Evolutionary conservation across 2,888 invertebrate species (phyloP).

Genomic region (Philopedon plagiatum): DNA sequence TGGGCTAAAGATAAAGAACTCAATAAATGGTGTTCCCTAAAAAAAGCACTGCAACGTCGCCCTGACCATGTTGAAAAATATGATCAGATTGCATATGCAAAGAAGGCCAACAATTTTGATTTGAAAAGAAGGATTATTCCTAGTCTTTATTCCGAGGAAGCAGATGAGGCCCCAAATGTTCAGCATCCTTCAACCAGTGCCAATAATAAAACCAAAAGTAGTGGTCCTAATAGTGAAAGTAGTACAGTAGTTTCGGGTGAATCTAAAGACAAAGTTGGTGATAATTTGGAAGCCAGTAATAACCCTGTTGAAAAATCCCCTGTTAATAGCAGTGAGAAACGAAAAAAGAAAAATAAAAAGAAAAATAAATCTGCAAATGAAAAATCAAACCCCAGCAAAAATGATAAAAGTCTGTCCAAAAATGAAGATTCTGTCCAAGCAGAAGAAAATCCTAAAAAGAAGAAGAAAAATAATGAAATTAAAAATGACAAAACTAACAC

Average conservation of each 20-base stretch:
- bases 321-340: constrained; percentile 20
- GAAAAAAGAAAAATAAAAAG: constrained; percentile 49
- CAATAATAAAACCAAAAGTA: neutral
- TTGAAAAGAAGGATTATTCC: constrained; percentile 86
- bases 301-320: neutral
- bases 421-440: constrained; percentile 8
- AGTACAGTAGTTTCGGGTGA: neutral
- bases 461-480: constrained; percentile 35
- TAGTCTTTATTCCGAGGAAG: constrained; percentile 77
- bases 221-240: constrained; percentile 20
- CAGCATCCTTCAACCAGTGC: constrained; percentile 29
- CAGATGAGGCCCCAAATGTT: constrained; percentile 49
- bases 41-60: constrained; percentile 85
- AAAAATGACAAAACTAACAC: constrained; percentile 17
- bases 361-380: constrained; percentile 47
- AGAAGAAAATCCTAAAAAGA: constrained; percentile 54
- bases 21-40: constrained; percentile 95
- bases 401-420: constrained; percentile 16
- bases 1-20: constrained; percentile 93
- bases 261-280: neutral
- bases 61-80: constrained; percentile 84
- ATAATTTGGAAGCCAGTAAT: neutral
- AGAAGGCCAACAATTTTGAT: constrained; percentile 79
- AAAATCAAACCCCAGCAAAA: constrained; percentile 29
- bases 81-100: constrained; percentile 82